Evolutionary conservation across 2,888 invertebrate genomes (phyloP), one percentile per base, ranked within the genome.

Genomic region (Andrena trimmerana): DNA sequence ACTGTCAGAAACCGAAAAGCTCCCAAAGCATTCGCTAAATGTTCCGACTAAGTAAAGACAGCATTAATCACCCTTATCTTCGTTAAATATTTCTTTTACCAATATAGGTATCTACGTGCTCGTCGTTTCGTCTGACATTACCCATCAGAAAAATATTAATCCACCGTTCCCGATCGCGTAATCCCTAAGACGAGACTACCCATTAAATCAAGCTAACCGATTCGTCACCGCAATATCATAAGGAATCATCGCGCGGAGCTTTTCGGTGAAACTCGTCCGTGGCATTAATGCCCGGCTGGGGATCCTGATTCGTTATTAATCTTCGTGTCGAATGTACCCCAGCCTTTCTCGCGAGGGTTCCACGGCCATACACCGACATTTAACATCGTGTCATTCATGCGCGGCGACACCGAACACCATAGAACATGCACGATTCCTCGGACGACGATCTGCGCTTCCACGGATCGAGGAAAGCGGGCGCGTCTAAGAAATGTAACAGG

Each of bases 321-420:
- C 81, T 71, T 81, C 69, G 60, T 66, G 70, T 81, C 78, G 83
- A 81, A 74, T 63, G 78, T 68, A 78, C 27, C 76, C 42, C 83
- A 89, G 82, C 89, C 89, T 89, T 89, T 89, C 89, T 81, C 84
- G 81, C 69, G 57, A 48, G 81, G 57, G 72, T 71, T 83, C 88
- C 89, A 88, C 88, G 85, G 85, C 67, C 86, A 80, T 83, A 72
- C 78, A 85, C 29, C 89, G 89, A 86, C 89, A 89, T 89, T 89
- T 89, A 42, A 80, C 86, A 69, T 70, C 78, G 83, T 88, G 80
- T 89, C 89, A 86, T 89, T 86, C 84, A 78, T 83, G 74, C 81
- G 80, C 77, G 71, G 54, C 52, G 57, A 66, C 81, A 70, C 59
- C 66, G 72, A 60, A 74, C 74, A 52, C 67, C 57, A 52, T 78